A percentile compares a stretch with the other conserved stretches of the same genome.
Evolutionary conservation across 2,113 vertebrate genomes (phyloP).

Genomic region (Pseudorectes ferrugineus): DNA sequence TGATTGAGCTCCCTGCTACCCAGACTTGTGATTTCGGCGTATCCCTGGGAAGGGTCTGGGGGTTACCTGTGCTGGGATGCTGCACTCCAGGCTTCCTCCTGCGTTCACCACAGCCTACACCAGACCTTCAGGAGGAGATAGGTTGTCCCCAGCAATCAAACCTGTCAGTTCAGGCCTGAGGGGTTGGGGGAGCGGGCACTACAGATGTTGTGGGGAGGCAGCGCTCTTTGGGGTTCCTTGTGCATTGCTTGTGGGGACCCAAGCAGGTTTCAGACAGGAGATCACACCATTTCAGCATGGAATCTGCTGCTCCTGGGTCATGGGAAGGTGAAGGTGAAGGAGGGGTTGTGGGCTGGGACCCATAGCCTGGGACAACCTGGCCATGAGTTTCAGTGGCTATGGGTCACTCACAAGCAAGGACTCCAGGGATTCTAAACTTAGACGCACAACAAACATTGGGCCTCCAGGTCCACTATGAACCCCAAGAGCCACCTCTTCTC

Average conservation of each 20-base stretch:
- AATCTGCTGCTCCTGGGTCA: constrained; percentile 24
- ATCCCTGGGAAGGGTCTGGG: background rate
- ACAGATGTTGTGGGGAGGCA: background rate
- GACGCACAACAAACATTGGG: fast-evolving
- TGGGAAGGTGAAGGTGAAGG: background rate
- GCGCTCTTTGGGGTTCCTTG: fast-evolving
- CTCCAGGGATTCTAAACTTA: background rate
- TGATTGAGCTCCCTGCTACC: constrained; percentile 18
- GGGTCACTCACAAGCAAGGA: background rate
- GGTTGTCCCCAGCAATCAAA: background rate
- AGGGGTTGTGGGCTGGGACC: background rate
- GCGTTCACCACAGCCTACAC: background rate
- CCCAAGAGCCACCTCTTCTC: background rate
- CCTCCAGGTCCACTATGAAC: background rate
- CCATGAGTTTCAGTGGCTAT: background rate
- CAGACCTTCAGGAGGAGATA: background rate
- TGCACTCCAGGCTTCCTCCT: background rate
- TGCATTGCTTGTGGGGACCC: background rate
- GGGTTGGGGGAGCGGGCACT: background rate
- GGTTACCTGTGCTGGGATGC: background rate
- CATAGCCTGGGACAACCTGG: background rate
- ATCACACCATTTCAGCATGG: background rate
- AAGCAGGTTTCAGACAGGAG: background rate
- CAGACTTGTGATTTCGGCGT: background rate
- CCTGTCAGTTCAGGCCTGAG: background rate